Base-by-base conservation (phyloP, 2,113 vertebrate genomes). In the zebrafish (Danio rerio) region DNA sequence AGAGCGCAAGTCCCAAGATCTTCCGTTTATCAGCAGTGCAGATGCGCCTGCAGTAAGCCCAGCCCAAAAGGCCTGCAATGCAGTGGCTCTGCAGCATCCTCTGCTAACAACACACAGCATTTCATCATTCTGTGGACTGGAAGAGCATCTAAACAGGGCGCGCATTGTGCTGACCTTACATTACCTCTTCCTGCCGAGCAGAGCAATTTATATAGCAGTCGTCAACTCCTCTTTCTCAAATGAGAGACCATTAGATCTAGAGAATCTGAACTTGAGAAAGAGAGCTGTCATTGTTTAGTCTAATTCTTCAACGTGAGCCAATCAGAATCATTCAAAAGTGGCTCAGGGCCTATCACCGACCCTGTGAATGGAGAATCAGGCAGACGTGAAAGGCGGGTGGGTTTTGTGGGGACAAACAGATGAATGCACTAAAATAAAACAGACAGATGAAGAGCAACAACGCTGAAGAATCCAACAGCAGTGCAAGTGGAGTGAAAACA, bases 401-500 rank as follows among this genome's bases (percentile, higher is more conserved):
- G 92, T 95, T 93, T 95, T 90, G 93, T 93, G 94, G 87, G 73
- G 90, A 89, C 85, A 93, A 95, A 96, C 94, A 92, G 88, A 96
- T 95, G 94, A 94, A 95, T 95, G 96, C 95, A 96, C 95, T 81
- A 69, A 83, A 85, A 87, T 66, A 66, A 94, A 94, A 94, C 94
- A 96, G 93, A 94, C 89, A 92, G 95, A 98, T 97, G 97, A 96
- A 98, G 91, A 83, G 96, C 95, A 93, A 95, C 95, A 98, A 94
- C 91, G 91, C 89, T 92, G 97, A 97, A 96, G 94, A 97, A 95
- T 99, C 96, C 97, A 98, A 98, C 97, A 99, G 97, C 96, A 97
- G 97, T 99, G 98, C 98, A 99, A 98, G 98, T 99, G 97, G 97
- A 98, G 97, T 98, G 96, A 98, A 99, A 98, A 97, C 97, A 99